These are phyloP conservation scores for Sanderia malayensis DNA, from an alignment of 30 jellyfish, hydroid and myxozoan species.

Conservation along the genomic window DNA sequence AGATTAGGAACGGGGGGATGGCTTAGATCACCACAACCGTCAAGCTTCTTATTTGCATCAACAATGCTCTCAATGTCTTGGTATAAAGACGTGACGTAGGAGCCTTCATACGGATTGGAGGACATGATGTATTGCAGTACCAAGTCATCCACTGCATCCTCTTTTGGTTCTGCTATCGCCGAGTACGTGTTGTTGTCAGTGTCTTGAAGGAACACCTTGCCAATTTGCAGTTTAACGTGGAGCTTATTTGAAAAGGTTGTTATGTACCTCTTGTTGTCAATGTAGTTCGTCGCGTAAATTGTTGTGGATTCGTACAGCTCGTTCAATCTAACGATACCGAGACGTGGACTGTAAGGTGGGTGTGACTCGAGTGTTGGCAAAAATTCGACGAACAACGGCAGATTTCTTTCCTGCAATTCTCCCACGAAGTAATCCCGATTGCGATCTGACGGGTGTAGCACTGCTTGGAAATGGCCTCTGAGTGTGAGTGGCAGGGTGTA, in stretches of 20 bases:
- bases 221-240: conserved; percentile 57
- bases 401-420: conserved; percentile 27
- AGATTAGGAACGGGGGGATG: conserved; percentile 18
- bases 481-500: conserved; percentile 35
- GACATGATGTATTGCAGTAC: conserved; percentile 12
- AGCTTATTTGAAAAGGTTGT: conserved; percentile 63
- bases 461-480: conserved; percentile 39
- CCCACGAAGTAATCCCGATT: conserved; percentile 19
- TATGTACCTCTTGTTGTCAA: conserved; percentile 40
- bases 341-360: conserved; percentile 56
- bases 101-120: conserved; percentile 25
- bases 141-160: conserved; percentile 10
- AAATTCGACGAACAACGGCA: conserved; percentile 62
- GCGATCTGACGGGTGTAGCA: background rate
- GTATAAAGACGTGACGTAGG: conserved; percentile 4
- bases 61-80: background rate
- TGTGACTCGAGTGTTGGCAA: conserved; percentile 24
- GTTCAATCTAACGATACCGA: conserved; percentile 36
- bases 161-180: conserved; percentile 40
- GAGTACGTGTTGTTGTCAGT: conserved; percentile 17
- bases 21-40: no score
- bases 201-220: conserved; percentile 27
- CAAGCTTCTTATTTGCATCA: no score
- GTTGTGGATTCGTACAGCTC: conserved; percentile 7
- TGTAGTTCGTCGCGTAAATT: conserved; percentile 50